Conservation (phyloP, 2,888 invertebrate species). For the Troides oblongomaculatus region DNA sequence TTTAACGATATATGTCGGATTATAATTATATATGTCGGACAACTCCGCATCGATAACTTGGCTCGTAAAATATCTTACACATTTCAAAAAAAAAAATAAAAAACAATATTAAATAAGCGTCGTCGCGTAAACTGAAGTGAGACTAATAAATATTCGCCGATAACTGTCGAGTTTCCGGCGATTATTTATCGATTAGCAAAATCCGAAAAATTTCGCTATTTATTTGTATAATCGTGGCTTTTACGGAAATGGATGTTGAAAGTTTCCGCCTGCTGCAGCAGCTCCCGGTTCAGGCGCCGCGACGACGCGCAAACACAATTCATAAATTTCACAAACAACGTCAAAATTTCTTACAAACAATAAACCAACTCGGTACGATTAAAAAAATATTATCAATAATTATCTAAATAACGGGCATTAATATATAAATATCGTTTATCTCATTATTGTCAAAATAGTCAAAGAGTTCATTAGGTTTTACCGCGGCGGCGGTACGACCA, state of each 20-base stretch:
- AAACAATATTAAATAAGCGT: slow-evolving; percentile 60
- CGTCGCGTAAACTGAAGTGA: slow-evolving; percentile 48
- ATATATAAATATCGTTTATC: slow-evolving; percentile 45
- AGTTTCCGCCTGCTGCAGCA: neutral
- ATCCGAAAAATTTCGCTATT: neutral
- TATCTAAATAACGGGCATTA: slow-evolving; percentile 36
- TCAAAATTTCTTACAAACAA: slow-evolving; percentile 62
- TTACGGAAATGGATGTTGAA: neutral
- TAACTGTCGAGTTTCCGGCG: slow-evolving; percentile 30
- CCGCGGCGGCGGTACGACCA: slow-evolving; percentile 28
- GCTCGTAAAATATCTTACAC: slow-evolving; percentile 48
- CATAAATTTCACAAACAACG: slow-evolving; percentile 64
- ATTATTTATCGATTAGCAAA: slow-evolving; percentile 16
- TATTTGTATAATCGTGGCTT: neutral
- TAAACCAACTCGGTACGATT: slow-evolving; percentile 43
- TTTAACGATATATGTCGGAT: too few species aligned
- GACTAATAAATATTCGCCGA: slow-evolving; percentile 31
- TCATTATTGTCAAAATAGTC: slow-evolving; percentile 49
- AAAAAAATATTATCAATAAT: slow-evolving; percentile 30
- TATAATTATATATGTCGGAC: slow-evolving; percentile 29
- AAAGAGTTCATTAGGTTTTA: slow-evolving; percentile 66
- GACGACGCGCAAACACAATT: slow-evolving; percentile 64
- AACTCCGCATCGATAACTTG: slow-evolving; percentile 37
- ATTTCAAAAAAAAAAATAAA: slow-evolving; percentile 35
- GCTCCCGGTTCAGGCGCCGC: slow-evolving; percentile 38